Conservation (phyloP, 2,113 vertebrate species). For the Festucalex cinctus region DNA sequence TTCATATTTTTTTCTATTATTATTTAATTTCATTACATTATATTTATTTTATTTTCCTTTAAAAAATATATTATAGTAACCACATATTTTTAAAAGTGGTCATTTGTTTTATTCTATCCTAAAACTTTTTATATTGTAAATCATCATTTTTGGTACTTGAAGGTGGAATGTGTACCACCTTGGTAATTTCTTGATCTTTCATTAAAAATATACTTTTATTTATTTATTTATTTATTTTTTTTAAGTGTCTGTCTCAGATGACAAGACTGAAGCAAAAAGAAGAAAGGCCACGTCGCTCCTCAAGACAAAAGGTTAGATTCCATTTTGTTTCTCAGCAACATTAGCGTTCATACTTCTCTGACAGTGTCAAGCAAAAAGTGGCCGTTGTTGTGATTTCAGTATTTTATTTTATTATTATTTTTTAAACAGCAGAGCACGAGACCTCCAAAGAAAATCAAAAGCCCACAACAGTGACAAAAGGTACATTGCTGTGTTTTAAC, state of each 20-base stretch:
- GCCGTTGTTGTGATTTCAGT: background rate
- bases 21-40: too few relatives aligned
- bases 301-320: slow-evolving; percentile 49
- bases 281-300: slow-evolving; percentile 31
- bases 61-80: too few relatives aligned
- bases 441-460: slow-evolving; percentile 44
- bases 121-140: too few relatives aligned
- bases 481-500: slow-evolving; percentile 26
- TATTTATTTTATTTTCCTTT: too few relatives aligned
- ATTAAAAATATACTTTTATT: background rate
- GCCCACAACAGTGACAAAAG: slow-evolving; percentile 48
- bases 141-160: too few relatives aligned
- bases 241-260: slow-evolving; percentile 29
- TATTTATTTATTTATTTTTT: background rate
- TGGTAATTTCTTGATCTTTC: too few relatives aligned
- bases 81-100: too few relatives aligned
- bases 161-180: too few relatives aligned
- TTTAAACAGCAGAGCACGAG: slow-evolving; percentile 39
- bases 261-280: slow-evolving; percentile 20
- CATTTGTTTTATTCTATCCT: too few relatives aligned
- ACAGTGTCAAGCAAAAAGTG: background rate
- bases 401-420: background rate
- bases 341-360: background rate
- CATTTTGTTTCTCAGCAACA: background rate
- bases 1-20: too few relatives aligned